Evolutionary conservation across 2,797 vertebrate genomes (phyloP).

Genomic region (Micrastur ruficollis): DNA sequence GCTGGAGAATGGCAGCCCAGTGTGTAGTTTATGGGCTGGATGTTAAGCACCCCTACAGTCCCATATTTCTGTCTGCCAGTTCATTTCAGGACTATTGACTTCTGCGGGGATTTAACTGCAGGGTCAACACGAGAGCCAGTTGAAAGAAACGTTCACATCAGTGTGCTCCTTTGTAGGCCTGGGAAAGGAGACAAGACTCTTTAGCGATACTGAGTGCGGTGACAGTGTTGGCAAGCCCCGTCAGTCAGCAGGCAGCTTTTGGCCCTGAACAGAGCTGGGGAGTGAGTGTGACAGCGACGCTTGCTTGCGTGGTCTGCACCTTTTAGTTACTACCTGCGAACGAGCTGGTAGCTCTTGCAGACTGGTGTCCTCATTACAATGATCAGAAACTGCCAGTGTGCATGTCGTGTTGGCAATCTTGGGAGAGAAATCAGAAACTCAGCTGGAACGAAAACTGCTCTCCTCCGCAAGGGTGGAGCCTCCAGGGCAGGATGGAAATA

Average conservation of each 20-base stretch:
- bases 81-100: neutral
- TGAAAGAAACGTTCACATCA: neutral
- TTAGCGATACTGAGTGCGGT: neutral
- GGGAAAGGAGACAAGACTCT: neutral
- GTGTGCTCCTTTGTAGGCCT: neutral
- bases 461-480: neutral
- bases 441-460: neutral
- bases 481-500: neutral
- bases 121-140: neutral
- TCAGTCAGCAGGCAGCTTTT: neutral
- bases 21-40: neutral
- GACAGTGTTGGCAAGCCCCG: neutral
- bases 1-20: neutral
- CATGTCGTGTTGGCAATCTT: neutral
- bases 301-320: neutral
- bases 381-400: neutral
- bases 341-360: neutral
- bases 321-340: neutral
- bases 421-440: neutral
- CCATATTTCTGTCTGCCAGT: neutral
- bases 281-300: neutral
- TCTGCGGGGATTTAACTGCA: neutral
- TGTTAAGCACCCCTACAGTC: neutral
- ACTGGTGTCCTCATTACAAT: neutral
- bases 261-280: neutral